Conservation (phyloP, 2,797 vertebrate species). For the Myoxocephalus aenaeus region DNA sequence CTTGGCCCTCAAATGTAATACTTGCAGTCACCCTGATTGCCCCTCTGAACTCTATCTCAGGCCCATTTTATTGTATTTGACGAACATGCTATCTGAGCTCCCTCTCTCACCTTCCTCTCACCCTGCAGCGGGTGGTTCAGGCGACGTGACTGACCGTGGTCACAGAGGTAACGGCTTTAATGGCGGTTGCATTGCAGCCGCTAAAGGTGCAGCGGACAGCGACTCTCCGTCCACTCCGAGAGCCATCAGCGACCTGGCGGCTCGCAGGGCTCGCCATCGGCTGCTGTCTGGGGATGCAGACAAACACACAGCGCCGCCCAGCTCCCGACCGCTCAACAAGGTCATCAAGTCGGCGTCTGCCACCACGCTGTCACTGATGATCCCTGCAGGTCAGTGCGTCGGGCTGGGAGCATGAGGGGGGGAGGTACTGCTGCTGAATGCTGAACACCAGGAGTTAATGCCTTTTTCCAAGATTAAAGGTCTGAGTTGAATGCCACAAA, state of each 20-base stretch:
- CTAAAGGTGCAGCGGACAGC: conserved; percentile 73
- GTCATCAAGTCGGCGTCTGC: conserved; percentile 99
- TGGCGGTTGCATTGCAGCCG: conserved; percentile 36
- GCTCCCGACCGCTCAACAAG: conserved; percentile 91
- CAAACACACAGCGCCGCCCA: conserved; percentile 84
- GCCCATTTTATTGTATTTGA: not conserved
- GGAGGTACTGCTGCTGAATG: not conserved
- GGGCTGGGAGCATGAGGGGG: not conserved
- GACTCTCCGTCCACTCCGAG: conserved; percentile 84
- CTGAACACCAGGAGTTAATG: not conserved
- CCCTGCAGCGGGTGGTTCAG: conserved; percentile 84
- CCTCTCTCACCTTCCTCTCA: conserved; percentile 20
- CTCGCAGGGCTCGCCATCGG: conserved; percentile 93
- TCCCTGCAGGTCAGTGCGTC: conserved; percentile 89
- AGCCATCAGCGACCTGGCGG: conserved; percentile 96
- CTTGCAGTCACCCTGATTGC: not conserved
- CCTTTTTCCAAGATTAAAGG: not conserved
- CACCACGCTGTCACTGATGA: conserved; percentile 95
- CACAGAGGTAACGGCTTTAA: conserved; percentile 65
- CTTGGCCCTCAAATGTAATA: not conserved
- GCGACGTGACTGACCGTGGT: conserved; percentile 80
- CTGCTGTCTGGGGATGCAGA: conserved; percentile 94
- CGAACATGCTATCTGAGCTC: not conserved
- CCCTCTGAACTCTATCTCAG: not conserved
- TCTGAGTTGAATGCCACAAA: not conserved